Base-by-base conservation (phyloP, 2,797 vertebrate species). In the Takifugu ocellatus region DNA sequence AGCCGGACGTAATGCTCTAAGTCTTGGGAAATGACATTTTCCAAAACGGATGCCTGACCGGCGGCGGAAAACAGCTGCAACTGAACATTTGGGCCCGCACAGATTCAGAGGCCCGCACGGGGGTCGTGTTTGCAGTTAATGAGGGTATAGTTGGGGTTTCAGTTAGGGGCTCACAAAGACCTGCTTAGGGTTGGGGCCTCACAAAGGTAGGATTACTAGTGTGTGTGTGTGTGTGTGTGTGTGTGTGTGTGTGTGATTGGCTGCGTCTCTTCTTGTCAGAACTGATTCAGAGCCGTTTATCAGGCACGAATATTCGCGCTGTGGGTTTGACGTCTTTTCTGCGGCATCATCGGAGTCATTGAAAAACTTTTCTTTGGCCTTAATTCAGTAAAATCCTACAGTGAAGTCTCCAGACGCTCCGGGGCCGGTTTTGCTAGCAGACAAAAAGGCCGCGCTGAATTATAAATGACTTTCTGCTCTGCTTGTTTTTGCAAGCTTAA, bases 1-100 rank as follows among this genome's bases (percentile, higher is more conserved):
- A 75, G 76, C 71, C 65, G 61, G 62, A 80, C 68, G 60, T 74
- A 15, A 63, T 79, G 73, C 56, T 60, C 51, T 8, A 61, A 72
- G 58, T 69, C 60, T 58, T 54, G 51, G 56, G 62, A 63, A 69
- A 70, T 68, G 46, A 70, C 59, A 62, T 64, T 66, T 64, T 48
- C 59, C 51, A 45, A 29, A 71, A 61, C 14, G 6, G 45, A 55
- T 25, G 44, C 70, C 49, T 62, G 33, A 29, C 68, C 24, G 65
- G 60, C 21, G 53, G 68, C 63, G 59, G 59, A 2, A 5, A 5
- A 7, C 56, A 12, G 57, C 51, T 45, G 6, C 50, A 52, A 63
- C 15, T 25, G 53, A 61, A 48, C 61, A 59, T 21, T 67, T 27
- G 24, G 7, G 66, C 47, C 54, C 61, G 52, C 25, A 62, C 51